Evolutionary conservation across 2,113 vertebrate species (phyloP).

Genomic region (Ornithorhynchus anatinus): DNA sequence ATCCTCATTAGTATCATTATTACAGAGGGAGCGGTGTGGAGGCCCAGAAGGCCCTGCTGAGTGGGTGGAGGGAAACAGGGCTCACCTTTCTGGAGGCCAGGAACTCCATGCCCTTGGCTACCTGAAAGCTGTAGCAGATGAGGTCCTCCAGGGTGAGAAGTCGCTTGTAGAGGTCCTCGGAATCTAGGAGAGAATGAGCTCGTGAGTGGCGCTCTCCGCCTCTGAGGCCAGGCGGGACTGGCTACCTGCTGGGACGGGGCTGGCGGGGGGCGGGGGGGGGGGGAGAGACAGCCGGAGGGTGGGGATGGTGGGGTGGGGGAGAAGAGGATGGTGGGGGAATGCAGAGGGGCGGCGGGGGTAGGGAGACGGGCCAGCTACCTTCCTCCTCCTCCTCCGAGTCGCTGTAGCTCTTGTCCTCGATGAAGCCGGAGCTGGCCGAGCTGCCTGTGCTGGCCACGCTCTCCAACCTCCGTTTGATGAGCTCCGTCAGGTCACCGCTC

Average conservation of each 20-base stretch:
- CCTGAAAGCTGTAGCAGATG: conserved; percentile 96
- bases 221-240: background rate
- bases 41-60: too few species aligned
- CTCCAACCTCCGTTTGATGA: conserved; percentile 89
- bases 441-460: conserved; percentile 93
- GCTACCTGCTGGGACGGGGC: background rate
- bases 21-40: too few species aligned
- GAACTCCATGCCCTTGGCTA: conserved; percentile 96
- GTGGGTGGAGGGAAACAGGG: background rate
- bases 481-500: conserved; percentile 82
- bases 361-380: conserved; percentile 70
- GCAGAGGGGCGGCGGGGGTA: conserved; percentile 31
- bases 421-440: conserved; percentile 91
- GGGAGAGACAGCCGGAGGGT: background rate
- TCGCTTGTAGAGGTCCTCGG: conserved; percentile 89
- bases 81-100: conserved; percentile 91
- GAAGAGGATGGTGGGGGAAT: conserved; percentile 24
- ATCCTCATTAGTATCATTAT: too few species aligned
- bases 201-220: background rate
- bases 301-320: background rate
- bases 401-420: conserved; percentile 95
- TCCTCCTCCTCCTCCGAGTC: conserved; percentile 95
- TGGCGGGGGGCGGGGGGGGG: background rate
- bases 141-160: conserved; percentile 89
- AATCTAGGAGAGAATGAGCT: conserved; percentile 79